phyloP scores from a whole-genome alignment of 1,140 invertebrate genomes.

The Hyles euphorbiae region DNA sequence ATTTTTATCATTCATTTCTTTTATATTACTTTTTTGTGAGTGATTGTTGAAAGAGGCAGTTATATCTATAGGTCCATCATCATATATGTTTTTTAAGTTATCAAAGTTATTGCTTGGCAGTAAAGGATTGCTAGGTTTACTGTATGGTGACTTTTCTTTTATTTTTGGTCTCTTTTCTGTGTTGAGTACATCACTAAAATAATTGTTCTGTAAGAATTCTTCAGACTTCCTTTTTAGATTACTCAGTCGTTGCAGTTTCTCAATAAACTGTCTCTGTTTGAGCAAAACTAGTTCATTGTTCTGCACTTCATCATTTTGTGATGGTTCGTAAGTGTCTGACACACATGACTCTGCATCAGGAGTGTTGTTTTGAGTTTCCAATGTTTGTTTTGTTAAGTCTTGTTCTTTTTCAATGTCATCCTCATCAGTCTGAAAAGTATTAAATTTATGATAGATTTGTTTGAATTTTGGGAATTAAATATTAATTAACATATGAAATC shows the following conservation, averaged over 20 bases:
- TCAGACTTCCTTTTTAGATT: conserved; percentile 71
- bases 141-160: conserved; percentile 55
- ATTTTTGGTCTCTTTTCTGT: conserved; percentile 64
- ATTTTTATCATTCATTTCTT: conserved; percentile 42
- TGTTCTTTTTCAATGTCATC: conserved; percentile 51
- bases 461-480: neutral
- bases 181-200: conserved; percentile 49
- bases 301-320: conserved; percentile 45
- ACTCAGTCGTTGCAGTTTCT: conserved; percentile 65
- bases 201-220: conserved; percentile 64
- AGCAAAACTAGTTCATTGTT: conserved; percentile 49
- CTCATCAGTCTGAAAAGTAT: conserved; percentile 64
- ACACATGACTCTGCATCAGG: conserved; percentile 49
- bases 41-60: conserved; percentile 48
- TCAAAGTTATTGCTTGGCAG: conserved; percentile 48
- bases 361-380: conserved; percentile 40
- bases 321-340: conserved; percentile 44
- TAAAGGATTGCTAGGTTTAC: conserved; percentile 44
- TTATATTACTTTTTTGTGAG: conserved; percentile 34
- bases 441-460: conserved; percentile 11
- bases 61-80: conserved; percentile 57
- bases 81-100: conserved; percentile 58
- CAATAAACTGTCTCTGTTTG: conserved; percentile 64
- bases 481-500: too few relatives aligned
- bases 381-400: conserved; percentile 47